These are phyloP conservation scores for Drosophila infuscata DNA, from an alignment of 2,888 invertebrate genomes.

Conservation along the genomic window DNA sequence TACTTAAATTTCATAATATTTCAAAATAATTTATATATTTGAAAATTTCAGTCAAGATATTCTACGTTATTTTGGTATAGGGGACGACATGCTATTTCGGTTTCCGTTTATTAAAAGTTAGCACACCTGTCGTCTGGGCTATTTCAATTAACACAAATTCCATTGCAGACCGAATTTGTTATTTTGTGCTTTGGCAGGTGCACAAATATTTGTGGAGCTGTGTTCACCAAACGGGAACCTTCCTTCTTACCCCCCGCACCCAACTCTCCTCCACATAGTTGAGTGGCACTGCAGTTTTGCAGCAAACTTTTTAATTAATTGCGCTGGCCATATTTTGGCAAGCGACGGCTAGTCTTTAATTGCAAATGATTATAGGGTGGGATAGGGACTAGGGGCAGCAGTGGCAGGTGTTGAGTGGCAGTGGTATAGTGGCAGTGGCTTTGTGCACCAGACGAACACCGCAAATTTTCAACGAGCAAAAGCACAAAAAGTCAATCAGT, in stretches of 20 bases:
- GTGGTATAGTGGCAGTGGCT: conserved; percentile 23
- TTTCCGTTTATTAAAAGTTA: conserved; percentile 12
- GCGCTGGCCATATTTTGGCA: conserved; percentile 60
- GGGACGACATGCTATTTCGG: neutral
- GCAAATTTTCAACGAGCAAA: conserved; percentile 58
- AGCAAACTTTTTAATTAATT: conserved; percentile 76
- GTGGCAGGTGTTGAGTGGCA: neutral
- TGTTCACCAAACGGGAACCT: conserved; percentile 16
- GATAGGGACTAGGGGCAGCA: neutral
- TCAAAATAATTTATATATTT: too few relatives aligned
- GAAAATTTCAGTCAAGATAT: too few relatives aligned
- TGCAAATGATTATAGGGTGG: conserved; percentile 43
- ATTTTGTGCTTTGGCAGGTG: conserved; percentile 27
- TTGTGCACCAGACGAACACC: conserved; percentile 53
- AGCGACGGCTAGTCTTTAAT: conserved; percentile 44
- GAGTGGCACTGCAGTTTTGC: conserved; percentile 36
- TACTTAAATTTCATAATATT: too few relatives aligned
- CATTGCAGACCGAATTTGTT: neutral
- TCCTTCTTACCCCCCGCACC: neutral
- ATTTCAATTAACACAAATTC: conserved; percentile 50
- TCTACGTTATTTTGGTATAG: neutral
- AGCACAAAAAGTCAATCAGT: conserved; percentile 66
- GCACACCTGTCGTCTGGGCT: conserved; percentile 36
- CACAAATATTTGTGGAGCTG: conserved; percentile 49
- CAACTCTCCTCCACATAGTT: neutral